Evolutionary conservation across 2,113 vertebrate species (phyloP), one percentile per base, ranked within the genome.

Genomic region (Hydrolagus affinis): DNA sequence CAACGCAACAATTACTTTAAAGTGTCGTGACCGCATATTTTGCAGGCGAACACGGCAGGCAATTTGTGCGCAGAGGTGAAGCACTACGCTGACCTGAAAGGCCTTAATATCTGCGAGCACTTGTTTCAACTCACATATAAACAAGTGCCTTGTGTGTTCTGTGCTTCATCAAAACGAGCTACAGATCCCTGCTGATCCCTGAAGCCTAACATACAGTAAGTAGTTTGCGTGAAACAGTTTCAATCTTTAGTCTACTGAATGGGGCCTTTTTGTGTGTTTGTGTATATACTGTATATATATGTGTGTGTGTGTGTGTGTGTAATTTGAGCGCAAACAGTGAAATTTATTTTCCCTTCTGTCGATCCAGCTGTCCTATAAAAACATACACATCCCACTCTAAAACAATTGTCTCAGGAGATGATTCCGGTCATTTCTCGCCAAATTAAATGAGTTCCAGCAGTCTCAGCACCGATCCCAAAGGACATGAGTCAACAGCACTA

Each of bases 371-470:
- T 66, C 78, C 62, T 64, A 25, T 62, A 80, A 64, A 80, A 28
- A 9, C 44, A 14, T 3, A n/a, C 4, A 64, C 64, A 15, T 64
- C 64, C 17, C 17, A 80, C 59, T 83, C 32, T 66, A 59, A 83
- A 83, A 66, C 60, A 66, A 83, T 66, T 62, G 23, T 23, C 78
- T 83, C 60, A 15, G 66, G 60, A 30, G 78, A 28, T 30, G 15
- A 7, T 83, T 57, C 11, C 62, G 11, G 75, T 77, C 30, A 23
- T 25, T 23, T 80, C 62, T 57, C 57, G 62, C 59, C 3, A 60
- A 25, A 80, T 25, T 28, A 80, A 62, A 80, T 80, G 57, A 80
- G 76, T 80, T 80, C 57, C 76, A 80, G 76, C 57, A 60, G 76
- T 62, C n/a, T 11, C 21, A 80, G 3, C 28, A 7, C 76, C 4